A percentile compares a stretch with the other conserved stretches of the same genome.
Evolutionary conservation across 2,797 vertebrate species (phyloP).

Genomic region (Hirundo rustica): DNA sequence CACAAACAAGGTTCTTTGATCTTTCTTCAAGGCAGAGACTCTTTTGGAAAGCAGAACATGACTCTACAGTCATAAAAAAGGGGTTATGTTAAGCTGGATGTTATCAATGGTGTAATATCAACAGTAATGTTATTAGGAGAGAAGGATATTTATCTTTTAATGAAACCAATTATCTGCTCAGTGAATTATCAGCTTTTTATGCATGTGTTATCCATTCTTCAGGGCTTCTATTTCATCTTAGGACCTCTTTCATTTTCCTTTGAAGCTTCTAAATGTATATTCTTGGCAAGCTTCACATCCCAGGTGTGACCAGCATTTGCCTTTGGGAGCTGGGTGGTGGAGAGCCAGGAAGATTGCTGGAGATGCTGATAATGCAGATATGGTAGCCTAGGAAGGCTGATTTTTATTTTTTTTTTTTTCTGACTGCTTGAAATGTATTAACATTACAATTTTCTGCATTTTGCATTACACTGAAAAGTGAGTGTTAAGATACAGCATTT

Average conservation of each 20-base stretch:
- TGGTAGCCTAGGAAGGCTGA: background rate
- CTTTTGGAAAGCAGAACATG: background rate
- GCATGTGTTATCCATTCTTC: background rate
- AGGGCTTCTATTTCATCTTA: background rate
- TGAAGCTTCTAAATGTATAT: background rate
- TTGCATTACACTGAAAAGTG: background rate
- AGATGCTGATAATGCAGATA: background rate
- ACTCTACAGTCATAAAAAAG: background rate
- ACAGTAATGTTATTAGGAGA: background rate
- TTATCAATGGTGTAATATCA: background rate
- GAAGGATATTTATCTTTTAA: constrained; percentile 23
- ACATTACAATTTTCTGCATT: background rate
- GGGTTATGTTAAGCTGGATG: background rate
- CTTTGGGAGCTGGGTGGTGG: background rate
- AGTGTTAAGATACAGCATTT: background rate
- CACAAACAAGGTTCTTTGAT: background rate
- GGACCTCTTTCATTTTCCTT: background rate
- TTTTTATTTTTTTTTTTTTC: background rate
- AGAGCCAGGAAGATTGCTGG: background rate
- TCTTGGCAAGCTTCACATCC: background rate
- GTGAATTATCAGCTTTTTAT: background rate
- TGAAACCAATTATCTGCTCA: background rate
- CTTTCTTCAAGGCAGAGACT: background rate
- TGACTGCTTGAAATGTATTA: background rate
- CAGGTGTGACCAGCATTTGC: background rate